Conservation (phyloP, 2,797 vertebrate genomes). For the Phrynocephalus guinanensis region DNA sequence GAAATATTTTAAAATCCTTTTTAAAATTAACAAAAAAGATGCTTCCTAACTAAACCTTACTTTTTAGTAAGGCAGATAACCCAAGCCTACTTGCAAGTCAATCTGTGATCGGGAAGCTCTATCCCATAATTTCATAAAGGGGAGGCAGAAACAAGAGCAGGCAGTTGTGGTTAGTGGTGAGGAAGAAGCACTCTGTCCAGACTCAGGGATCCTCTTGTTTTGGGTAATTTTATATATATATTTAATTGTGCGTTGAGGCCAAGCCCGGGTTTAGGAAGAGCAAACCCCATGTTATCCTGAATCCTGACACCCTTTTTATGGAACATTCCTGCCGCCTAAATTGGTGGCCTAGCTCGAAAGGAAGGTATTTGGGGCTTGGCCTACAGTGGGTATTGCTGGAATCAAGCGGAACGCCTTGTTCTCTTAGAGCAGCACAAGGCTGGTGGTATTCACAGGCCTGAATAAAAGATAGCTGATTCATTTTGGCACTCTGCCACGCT, state of each 20-base stretch:
- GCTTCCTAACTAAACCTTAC: neutral
- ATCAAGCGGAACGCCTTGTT: conserved; percentile 11
- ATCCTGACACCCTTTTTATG: neutral
- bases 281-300: neutral
- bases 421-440: conserved; percentile 6
- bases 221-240: neutral
- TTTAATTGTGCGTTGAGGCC: neutral
- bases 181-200: neutral
- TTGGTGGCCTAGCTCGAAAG: neutral
- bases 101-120: neutral
- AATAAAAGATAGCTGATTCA: conserved; percentile 47
- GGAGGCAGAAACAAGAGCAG: no score
- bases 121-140: neutral
- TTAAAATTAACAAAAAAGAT: neutral
- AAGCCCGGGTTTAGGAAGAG: neutral
- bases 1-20: neutral
- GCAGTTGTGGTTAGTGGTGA: neutral
- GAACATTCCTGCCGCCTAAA: conserved; percentile 1
- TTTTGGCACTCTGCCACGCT: conserved; percentile 38
- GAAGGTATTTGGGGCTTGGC: neutral
- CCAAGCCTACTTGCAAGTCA: neutral
- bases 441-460: conserved; percentile 17
- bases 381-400: neutral
- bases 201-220: neutral
- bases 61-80: neutral